Conservation (phyloP, 2,888 invertebrate species). For the Serrognathus titanus region DNA sequence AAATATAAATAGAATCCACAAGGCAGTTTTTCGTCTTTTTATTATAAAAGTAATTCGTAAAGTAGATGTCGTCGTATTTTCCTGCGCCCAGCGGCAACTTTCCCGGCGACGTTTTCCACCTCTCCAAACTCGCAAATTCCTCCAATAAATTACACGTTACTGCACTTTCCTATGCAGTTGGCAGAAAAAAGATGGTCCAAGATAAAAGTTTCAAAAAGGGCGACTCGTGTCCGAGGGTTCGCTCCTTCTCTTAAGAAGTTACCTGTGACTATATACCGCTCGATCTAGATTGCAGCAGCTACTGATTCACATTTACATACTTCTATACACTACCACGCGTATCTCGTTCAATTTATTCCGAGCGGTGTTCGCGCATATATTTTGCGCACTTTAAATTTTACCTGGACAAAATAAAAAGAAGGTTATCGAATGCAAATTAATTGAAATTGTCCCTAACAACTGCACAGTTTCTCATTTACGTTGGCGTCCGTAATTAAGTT, state of each 20-base stretch:
- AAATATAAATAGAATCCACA: slow-evolving; percentile 33
- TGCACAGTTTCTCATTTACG: slow-evolving; percentile 38
- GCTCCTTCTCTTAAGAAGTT: slow-evolving; percentile 7
- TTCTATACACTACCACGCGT: slow-evolving; percentile 40
- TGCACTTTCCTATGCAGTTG: slow-evolving; percentile 40
- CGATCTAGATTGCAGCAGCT: slow-evolving; percentile 44
- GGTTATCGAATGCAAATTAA: slow-evolving; percentile 46
- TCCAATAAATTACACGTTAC: slow-evolving; percentile 39
- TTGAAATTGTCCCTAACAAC: slow-evolving; percentile 44
- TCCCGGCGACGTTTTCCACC: slow-evolving; percentile 31
- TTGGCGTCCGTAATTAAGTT: slow-evolving; percentile 25
- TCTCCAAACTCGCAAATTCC: slow-evolving; percentile 38
- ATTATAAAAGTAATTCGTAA: slow-evolving; percentile 37
- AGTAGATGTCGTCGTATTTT: slow-evolving; percentile 40
- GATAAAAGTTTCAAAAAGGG: slow-evolving; percentile 13
- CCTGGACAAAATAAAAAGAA: slow-evolving; percentile 37
- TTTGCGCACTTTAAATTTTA: slow-evolving; percentile 43
- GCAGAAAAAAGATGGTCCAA: slow-evolving; percentile 18
- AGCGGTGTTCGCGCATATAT: slow-evolving; percentile 35
- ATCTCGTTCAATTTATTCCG: slow-evolving; percentile 39
- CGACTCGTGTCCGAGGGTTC: slow-evolving; percentile 7
- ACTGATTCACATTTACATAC: slow-evolving; percentile 47
- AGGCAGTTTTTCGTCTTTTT: slow-evolving; percentile 29
- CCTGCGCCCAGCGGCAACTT: slow-evolving; percentile 31
- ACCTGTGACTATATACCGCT: slow-evolving; percentile 19